Conservation (phyloP, 1,140 invertebrate genomes). For the Oryctes rhinoceros region DNA sequence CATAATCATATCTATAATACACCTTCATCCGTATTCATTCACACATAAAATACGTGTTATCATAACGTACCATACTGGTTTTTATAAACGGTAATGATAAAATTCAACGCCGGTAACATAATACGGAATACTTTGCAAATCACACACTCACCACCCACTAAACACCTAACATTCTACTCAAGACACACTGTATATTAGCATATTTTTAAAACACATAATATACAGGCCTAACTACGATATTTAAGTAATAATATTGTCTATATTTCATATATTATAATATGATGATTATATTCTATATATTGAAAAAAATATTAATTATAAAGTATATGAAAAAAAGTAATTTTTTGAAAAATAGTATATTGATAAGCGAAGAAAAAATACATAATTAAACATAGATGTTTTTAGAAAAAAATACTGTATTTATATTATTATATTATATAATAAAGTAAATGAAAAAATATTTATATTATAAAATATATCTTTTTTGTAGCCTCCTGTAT, state of each 20-base stretch:
- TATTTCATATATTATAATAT: constrained; percentile 57
- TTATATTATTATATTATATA: constrained; percentile 53
- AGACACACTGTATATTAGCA: constrained; percentile 62
- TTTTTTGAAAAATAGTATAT: constrained; percentile 46
- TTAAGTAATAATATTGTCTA: constrained; percentile 59
- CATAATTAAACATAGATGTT: constrained; percentile 57
- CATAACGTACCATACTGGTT: too few species aligned
- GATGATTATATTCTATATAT: constrained; percentile 22
- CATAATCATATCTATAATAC: constrained; percentile 43
- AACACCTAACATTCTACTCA: constrained; percentile 44
- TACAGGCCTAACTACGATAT: constrained; percentile 62
- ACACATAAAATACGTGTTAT: too few species aligned
- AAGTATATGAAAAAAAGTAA: constrained; percentile 38
- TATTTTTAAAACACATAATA: constrained; percentile 61
- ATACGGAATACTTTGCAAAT: constrained; percentile 16
- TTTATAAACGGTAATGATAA: not conserved
- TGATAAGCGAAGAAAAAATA: constrained; percentile 56
- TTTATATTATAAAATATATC: constrained; percentile 59
- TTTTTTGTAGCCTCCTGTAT: constrained; percentile 60
- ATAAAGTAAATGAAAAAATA: constrained; percentile 53
- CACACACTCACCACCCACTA: not conserved
- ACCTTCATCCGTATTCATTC: constrained; percentile 42
- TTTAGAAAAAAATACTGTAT: constrained; percentile 58
- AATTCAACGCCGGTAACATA: not conserved
- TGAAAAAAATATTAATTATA: constrained; percentile 19